A percentile compares a stretch with the other conserved stretches of the same genome.
Conservation (phyloP, 2,888 invertebrate species). For the Volucella bombylans region DNA sequence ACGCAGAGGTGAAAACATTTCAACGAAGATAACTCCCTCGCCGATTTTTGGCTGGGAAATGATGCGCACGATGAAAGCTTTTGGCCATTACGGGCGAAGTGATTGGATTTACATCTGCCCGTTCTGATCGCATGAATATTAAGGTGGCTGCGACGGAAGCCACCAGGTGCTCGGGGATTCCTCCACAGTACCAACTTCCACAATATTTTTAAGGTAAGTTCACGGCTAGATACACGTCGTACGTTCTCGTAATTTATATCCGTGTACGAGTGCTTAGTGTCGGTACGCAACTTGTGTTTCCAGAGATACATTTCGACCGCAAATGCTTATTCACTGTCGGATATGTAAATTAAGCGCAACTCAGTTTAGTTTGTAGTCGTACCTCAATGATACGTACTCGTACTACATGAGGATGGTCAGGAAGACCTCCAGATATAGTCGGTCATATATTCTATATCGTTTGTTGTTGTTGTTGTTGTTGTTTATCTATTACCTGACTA, state of each 20-base stretch:
- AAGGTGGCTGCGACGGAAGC: constrained; percentile 5
- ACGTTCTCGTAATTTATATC: constrained; percentile 40
- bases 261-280: background rate
- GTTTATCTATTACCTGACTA: constrained; percentile 28
- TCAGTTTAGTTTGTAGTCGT: constrained; percentile 7
- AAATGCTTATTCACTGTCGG: constrained; percentile 57
- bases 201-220: constrained; percentile 14
- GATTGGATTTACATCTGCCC: constrained; percentile 31
- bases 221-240: constrained; percentile 14
- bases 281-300: constrained; percentile 36
- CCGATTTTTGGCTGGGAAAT: constrained; percentile 29
- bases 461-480: constrained; percentile 5
- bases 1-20: constrained; percentile 22
- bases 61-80: constrained; percentile 37
- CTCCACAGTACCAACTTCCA: constrained; percentile 40
- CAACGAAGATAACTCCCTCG: constrained; percentile 14
- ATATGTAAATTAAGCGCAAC: constrained; percentile 49
- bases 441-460: constrained; percentile 20
- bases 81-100: constrained; percentile 31
- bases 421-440: constrained; percentile 13
- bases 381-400: background rate
- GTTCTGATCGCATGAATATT: constrained; percentile 40
- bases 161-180: constrained; percentile 41
- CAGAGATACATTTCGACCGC: constrained; percentile 50
- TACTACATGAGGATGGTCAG: constrained; percentile 9